Conservation (phyloP, 2,797 vertebrate species). For the Betta splendens region DNA sequence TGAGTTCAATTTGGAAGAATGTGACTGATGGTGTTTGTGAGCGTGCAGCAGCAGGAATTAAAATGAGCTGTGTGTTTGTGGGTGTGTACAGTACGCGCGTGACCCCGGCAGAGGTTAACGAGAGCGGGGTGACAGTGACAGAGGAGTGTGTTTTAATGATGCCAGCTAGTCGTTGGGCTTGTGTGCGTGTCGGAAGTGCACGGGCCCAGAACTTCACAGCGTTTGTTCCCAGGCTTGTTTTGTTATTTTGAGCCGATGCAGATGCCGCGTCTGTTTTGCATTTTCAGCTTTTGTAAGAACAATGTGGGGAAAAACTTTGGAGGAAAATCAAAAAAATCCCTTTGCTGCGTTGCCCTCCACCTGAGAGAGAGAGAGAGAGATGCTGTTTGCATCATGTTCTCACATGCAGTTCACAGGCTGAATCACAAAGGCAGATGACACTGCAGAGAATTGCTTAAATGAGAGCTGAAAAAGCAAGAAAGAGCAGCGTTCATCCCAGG, state of each 20-base stretch:
- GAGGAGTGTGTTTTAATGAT: slow-evolving; percentile 64
- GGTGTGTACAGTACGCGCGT: slow-evolving; percentile 42
- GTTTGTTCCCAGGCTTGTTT: slow-evolving; percentile 28
- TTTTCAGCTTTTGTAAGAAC: slow-evolving; percentile 18
- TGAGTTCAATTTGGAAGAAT: slow-evolving; percentile 64
- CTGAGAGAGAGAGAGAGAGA: slow-evolving; percentile 6
- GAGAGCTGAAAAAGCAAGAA: slow-evolving; percentile 6
- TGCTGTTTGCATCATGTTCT: background rate
- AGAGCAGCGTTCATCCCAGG: background rate
- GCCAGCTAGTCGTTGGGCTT: slow-evolving; percentile 48
- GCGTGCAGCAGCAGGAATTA: slow-evolving; percentile 63
- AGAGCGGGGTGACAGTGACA: slow-evolving; percentile 62
- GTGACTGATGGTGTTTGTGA: slow-evolving; percentile 66
- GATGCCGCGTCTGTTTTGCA: background rate
- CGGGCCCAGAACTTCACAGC: slow-evolving; percentile 49
- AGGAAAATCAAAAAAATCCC: background rate
- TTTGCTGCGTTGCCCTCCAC: background rate
- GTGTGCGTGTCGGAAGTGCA: slow-evolving; percentile 19
- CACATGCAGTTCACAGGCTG: background rate
- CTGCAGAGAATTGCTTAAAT: background rate
- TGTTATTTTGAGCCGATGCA: slow-evolving; percentile 1
- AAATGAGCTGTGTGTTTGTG: slow-evolving; percentile 51
- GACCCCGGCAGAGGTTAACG: slow-evolving; percentile 69
- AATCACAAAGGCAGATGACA: background rate
- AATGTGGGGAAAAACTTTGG: background rate